Conservation (phyloP, 2,797 vertebrate genomes). For the Alca torda region DNA sequence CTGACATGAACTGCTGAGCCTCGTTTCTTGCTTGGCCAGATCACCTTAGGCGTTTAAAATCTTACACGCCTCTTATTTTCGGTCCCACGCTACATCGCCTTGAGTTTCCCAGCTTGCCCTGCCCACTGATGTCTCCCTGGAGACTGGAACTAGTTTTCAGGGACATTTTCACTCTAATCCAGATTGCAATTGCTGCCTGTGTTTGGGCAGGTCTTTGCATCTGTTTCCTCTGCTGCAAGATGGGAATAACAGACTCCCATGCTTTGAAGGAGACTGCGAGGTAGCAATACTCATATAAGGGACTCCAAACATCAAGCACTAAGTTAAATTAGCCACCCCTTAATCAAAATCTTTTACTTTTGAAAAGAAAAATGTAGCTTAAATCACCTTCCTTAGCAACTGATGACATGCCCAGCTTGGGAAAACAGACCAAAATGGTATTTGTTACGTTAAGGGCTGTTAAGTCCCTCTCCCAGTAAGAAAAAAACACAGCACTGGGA, state of each 20-base stretch:
- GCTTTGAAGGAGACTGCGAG: background rate
- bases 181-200: background rate
- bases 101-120: conserved; percentile 43
- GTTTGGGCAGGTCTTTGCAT: conserved; percentile 51
- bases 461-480: background rate
- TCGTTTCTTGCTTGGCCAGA: conserved; percentile 30
- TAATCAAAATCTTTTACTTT: background rate
- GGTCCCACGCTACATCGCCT: background rate
- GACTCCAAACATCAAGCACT: background rate
- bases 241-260: conserved; percentile 40
- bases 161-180: conserved; percentile 40
- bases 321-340: background rate
- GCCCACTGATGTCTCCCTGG: conserved; percentile 39
- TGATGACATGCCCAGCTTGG: background rate
- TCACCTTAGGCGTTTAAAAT: conserved; percentile 21
- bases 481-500: background rate
- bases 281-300: background rate
- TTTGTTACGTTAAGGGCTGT: background rate
- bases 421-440: background rate
- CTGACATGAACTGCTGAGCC: conserved; percentile 5
- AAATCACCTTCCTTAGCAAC: background rate
- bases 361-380: background rate
- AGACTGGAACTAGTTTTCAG: conserved; percentile 22
- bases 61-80: background rate
- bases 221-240: conserved; percentile 59